Base-by-base conservation (phyloP, 2,888 invertebrate genomes). In the Drosophila aldrichi region DNA sequence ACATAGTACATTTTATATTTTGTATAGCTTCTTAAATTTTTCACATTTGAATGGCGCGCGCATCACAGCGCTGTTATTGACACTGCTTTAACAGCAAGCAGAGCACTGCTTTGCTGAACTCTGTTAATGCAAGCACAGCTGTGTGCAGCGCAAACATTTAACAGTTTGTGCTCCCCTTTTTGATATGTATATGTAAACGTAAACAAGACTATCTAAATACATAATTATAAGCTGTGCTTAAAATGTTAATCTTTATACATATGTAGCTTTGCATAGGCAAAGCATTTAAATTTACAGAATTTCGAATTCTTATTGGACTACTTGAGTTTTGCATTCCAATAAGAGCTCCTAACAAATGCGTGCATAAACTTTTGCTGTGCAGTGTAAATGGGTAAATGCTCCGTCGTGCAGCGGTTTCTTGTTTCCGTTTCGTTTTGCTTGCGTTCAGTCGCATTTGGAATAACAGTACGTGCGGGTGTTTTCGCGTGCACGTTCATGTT, bases 401-500 rank as follows among this genome's bases (percentile, higher is more conserved):
- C 40, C 43, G 41, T 48, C 49, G 69, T 49, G 65, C 71, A 66
- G 74, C 68, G 71, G 78, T 81, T 77, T 81, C 75, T 81, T 69
- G 72, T 75, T 79, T 79, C 77, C 81, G 78, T 74, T 80, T 57
- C 69, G 79, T 65, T 79, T 78, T 65, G 70, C 72, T 69, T 51
- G 51, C 60, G 9, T 49, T 74, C 70, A 78, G 78, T 77, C 74
- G 59, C 67, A 71, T 49, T 77, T 54, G 44, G 68, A 70, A 76
- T 76, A 76, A 75, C 73, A 81, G 81, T 73, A 68, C 68, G 80
- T 74, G 80, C 79, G 82, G 81, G 71, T 81, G 65, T 62, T n/a
- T 52, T 32, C 43, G 64, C 61, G 59, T 36, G 60, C 36, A 69
- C 65, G 56, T 25, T 18, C 5, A 41, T 51, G 69, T 44, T 14